phyloP scores from a whole-genome alignment of 2,888 invertebrate species.

The Melitaea athalia region DNA sequence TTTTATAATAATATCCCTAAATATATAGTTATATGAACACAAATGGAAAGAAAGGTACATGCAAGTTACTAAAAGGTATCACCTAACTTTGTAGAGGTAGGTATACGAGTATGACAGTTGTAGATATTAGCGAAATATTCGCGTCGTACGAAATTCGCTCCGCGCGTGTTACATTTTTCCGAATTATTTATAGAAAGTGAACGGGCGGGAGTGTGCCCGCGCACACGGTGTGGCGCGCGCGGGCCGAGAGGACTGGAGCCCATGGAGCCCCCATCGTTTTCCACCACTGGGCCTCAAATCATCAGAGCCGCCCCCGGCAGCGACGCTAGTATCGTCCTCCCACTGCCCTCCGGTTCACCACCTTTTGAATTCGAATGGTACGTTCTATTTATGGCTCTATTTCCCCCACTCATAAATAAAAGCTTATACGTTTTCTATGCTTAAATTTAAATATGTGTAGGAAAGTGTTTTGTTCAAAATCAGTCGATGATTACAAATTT shows the following conservation, averaged over 20 bases:
- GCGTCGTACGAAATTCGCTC: slow-evolving; percentile 66
- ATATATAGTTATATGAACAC: too few species aligned
- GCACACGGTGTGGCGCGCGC: slow-evolving; percentile 76
- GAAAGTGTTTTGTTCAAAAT: slow-evolving; percentile 18
- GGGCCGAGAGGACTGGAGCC: slow-evolving; percentile 72
- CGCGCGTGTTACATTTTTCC: slow-evolving; percentile 74
- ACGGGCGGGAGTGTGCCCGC: slow-evolving; percentile 64
- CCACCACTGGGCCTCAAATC: slow-evolving; percentile 55
- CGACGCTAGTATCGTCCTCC: slow-evolving; percentile 57
- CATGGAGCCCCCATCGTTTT: slow-evolving; percentile 75
- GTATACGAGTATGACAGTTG: slow-evolving; percentile 35
- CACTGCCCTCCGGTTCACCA: slow-evolving; percentile 64
- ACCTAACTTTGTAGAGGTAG: background rate
- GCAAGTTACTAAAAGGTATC: background rate
- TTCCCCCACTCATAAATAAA: slow-evolving; percentile 32
- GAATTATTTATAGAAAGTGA: slow-evolving; percentile 81
- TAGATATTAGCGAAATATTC: slow-evolving; percentile 72
- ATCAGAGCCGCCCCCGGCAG: slow-evolving; percentile 67
- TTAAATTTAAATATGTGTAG: slow-evolving; percentile 23
- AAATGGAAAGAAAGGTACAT: background rate
- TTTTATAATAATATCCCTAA: background rate
- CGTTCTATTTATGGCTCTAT: slow-evolving; percentile 49
- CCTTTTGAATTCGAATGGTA: slow-evolving; percentile 73
- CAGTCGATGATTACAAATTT: slow-evolving; percentile 8
- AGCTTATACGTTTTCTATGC: slow-evolving; percentile 22